Conservation (phyloP, 2,888 invertebrate genomes). For the Sarcophaga rosellei region DNA sequence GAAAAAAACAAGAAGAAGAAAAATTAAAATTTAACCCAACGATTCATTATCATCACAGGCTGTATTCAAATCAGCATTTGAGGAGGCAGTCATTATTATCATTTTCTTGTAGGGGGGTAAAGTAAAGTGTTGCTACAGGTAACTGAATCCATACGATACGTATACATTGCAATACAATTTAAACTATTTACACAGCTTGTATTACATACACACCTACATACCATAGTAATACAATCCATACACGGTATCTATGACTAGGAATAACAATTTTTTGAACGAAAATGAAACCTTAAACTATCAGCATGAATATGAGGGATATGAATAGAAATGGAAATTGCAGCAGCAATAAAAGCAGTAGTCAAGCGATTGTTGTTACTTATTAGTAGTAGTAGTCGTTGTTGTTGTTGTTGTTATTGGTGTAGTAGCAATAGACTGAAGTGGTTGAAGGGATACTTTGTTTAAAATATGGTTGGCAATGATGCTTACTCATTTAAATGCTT, state of each 20-base stretch:
- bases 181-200: constrained; percentile 40
- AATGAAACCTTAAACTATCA: constrained; percentile 46
- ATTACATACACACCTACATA: background rate
- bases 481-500: constrained; percentile 77
- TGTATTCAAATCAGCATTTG: background rate
- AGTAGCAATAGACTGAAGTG: constrained; percentile 17
- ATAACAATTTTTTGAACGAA: constrained; percentile 17
- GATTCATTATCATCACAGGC: background rate
- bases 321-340: constrained; percentile 17
- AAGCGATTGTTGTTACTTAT: background rate
- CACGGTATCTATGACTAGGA: background rate
- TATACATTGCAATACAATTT: constrained; percentile 18
- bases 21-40: constrained; percentile 16
- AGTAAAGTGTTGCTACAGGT: constrained; percentile 46
- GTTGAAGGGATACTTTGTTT: constrained; percentile 10
- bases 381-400: background rate
- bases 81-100: constrained; percentile 10
- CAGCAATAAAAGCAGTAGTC: background rate
- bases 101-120: background rate
- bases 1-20: background rate
- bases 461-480: constrained; percentile 50
- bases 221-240: background rate
- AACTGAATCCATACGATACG: background rate
- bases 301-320: constrained; percentile 18
- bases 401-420: background rate